Percentiles rank a stretch among this genome's conserved stretches.
These are phyloP conservation scores for Anabas testudineus DNA, from an alignment of 2,797 vertebrate species.

Conservation along the genomic window DNA sequence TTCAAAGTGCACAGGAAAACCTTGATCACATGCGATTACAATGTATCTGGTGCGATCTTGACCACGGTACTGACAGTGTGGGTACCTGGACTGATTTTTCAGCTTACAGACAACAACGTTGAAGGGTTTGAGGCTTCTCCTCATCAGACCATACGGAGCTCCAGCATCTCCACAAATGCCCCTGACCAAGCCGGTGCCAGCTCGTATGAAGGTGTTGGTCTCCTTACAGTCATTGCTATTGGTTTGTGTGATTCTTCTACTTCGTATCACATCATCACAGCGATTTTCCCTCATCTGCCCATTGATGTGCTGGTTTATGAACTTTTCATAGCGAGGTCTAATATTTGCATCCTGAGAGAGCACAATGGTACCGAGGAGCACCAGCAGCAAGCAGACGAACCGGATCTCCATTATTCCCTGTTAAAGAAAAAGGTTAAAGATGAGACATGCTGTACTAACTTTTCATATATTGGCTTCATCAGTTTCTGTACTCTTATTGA, in stretches of 20 bases:
- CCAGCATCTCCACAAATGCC: not conserved
- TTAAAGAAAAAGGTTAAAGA: not conserved
- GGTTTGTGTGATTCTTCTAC: accelerated
- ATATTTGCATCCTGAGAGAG: not conserved
- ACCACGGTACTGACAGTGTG: conserved; percentile 44
- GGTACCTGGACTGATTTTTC: not conserved
- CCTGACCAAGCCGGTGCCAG: accelerated
- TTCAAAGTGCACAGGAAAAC: conserved; percentile 45
- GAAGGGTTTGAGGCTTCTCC: conserved; percentile 34
- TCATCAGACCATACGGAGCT: conserved; percentile 19
- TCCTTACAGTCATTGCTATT: conserved; percentile 31
- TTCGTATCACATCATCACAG: not conserved
- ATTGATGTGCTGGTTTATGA: conserved; percentile 26
- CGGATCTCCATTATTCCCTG: conserved; percentile 44
- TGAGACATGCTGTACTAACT: not conserved
- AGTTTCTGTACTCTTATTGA: too few relatives aligned
- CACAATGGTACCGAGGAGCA: conserved; percentile 37
- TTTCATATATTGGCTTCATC: not conserved
- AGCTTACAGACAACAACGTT: conserved; percentile 31
- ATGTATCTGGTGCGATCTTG: conserved; percentile 7
- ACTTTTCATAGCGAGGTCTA: accelerated
- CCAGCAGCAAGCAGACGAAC: conserved; percentile 36
- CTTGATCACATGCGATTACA: conserved; percentile 12
- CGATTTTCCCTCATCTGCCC: accelerated
- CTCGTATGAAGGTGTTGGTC: conserved; percentile 45